Evolutionary conservation across 2,888 invertebrate species (phyloP).

Genomic region (Nomada goodeniana): DNA sequence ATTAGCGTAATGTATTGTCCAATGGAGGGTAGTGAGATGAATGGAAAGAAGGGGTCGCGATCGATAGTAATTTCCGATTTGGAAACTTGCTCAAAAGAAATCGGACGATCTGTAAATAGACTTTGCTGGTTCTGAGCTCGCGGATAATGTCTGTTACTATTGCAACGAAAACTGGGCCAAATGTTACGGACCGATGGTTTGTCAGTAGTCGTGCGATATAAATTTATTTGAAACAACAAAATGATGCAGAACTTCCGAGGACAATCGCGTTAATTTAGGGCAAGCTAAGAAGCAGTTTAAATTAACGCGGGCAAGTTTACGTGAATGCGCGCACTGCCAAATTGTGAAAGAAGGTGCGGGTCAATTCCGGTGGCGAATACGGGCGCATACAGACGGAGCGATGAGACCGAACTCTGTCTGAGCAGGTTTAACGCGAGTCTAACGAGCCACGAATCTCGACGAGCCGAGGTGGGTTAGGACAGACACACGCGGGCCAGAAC

Average conservation of each 20-base stretch:
- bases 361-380: not conserved
- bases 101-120: too few relatives aligned
- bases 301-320: not conserved
- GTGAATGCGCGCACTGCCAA: not conserved
- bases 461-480: slow-evolving; percentile 7
- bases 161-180: not conserved
- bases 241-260: too few relatives aligned
- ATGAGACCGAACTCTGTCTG: not conserved
- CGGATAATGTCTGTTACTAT: not conserved
- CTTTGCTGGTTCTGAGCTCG: too few relatives aligned
- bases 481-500: slow-evolving; percentile 15
- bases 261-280: too few relatives aligned
- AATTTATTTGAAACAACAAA: too few relatives aligned
- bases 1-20: not conserved
- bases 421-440: slow-evolving; percentile 24
- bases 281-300: too few relatives aligned
- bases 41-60: not conserved
- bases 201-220: too few relatives aligned
- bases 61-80: not conserved
- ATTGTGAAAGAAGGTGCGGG: slow-evolving; percentile 9
- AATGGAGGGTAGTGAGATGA: not conserved
- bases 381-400: slow-evolving; percentile 7
- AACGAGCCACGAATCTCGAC: slow-evolving; percentile 19
- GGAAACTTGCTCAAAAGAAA: not conserved
- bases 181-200: too few relatives aligned